A percentile compares a stretch with the other conserved stretches of the same genome.
phyloP scores from a whole-genome alignment of 2,797 vertebrate species.

The Pseudochaenichthys georgianus region DNA sequence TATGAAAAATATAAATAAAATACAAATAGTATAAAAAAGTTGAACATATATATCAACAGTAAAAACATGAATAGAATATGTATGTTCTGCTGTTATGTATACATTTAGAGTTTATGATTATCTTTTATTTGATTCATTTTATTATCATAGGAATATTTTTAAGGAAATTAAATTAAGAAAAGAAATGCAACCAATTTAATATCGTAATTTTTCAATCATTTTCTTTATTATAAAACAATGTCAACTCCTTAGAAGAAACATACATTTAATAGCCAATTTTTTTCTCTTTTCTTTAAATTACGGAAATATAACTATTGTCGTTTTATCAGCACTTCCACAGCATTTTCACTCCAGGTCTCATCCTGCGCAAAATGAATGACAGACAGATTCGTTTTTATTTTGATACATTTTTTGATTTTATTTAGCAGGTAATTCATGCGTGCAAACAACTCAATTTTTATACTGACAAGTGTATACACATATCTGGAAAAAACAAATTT shows the following conservation, averaged over 20 bases:
- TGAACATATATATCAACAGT: too few relatives aligned
- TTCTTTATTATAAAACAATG: slow-evolving; percentile 7
- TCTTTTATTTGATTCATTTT: too few relatives aligned
- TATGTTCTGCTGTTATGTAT: too few relatives aligned
- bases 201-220: not conserved
- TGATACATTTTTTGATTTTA: not conserved
- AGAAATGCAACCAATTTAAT: slow-evolving; percentile 20
- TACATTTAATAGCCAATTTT: not conserved
- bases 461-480: slow-evolving; percentile 24
- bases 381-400: not conserved
- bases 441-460: slow-evolving; percentile 1
- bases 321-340: not conserved
- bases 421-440: slow-evolving; percentile 42
- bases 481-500: slow-evolving; percentile 17
- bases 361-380: slow-evolving; percentile 13
- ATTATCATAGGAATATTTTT: too few relatives aligned
- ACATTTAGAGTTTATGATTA: too few relatives aligned
- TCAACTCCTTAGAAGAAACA: not conserved
- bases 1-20: too few relatives aligned
- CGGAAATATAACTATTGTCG: not conserved
- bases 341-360: too few relatives aligned
- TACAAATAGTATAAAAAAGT: too few relatives aligned
- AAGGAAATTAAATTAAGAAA: slow-evolving; percentile 4
- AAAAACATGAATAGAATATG: too few relatives aligned
- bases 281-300: too few relatives aligned